Base-by-base conservation (phyloP, 2,113 vertebrate species). In the Istiophorus platypterus region DNA sequence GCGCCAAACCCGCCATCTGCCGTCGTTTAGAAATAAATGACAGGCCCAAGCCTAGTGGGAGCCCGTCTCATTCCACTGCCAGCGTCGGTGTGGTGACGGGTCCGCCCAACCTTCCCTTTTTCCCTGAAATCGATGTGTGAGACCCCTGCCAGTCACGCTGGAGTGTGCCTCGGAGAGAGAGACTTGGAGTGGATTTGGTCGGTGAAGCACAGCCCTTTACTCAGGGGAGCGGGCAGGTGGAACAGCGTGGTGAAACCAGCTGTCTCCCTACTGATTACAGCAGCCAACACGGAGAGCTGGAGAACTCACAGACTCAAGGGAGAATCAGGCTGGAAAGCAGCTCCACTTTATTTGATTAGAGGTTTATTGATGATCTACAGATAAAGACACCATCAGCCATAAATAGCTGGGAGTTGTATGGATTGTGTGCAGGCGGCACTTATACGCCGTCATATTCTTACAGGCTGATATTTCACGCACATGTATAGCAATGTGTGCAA, bases 11-110 rank as follows among this genome's bases (percentile, higher is more conserved):
- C 89, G 78, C 93, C 93, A 94, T 94, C 93, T 94, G 93, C 92
- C 89, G 84, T 82, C 93, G 92, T 92, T 94, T 94, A 94, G 91
- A 94, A 93, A 94, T 90, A 93, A 94, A 94, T 93, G 92, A 94
- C 92, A 89, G 84, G 81, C 89, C 87, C 84, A 89, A 93, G 92
- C 90, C 92, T 90, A 70, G 86, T 85, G 93, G 92, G 92, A 92
- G 90, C 86, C 79, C 73, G 82, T 91, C 93, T 94, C 86, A 78
- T 93, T 91, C 90, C 68, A 34, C 54, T 92, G 92, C 93, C 93
- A 93, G 87, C 84, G 42, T 63, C 29, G 68, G 85, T 68, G 76
- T 3, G 31, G 87, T 87, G 90, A 90, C 82, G 85, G 88, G 87
- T 89, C 85, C 73, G 80, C 92, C 90, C 91, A 89, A 77, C 88